These are phyloP conservation scores for Podabrus alpinus DNA, from an alignment of 2,888 invertebrate genomes.

Conservation along the genomic window DNA sequence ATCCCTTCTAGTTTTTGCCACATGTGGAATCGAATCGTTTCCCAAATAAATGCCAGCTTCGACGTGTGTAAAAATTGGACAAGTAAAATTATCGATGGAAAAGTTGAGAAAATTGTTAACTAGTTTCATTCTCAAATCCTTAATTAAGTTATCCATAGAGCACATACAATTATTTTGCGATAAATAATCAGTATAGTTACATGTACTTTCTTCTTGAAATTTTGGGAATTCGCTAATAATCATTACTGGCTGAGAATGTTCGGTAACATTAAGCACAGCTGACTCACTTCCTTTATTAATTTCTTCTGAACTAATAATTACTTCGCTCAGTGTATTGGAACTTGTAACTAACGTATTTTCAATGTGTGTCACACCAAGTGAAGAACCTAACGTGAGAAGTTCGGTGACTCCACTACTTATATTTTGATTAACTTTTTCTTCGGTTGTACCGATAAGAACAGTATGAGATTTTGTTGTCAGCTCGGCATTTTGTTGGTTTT, in stretches of 20 bases:
- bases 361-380: neutral
- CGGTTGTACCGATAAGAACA: neutral
- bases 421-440: neutral
- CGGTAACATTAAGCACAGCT: neutral
- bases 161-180: constrained; percentile 38
- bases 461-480: neutral
- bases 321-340: neutral
- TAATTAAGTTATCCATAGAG: constrained; percentile 39
- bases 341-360: neutral
- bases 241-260: neutral
- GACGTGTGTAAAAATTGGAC: constrained; percentile 27
- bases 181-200: constrained; percentile 29
- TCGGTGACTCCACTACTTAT: neutral
- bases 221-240: neutral
- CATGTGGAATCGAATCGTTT: constrained; percentile 27
- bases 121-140: constrained; percentile 35
- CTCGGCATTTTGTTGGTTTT: neutral
- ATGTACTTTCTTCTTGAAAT: constrained; percentile 20
- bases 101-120: constrained; percentile 8
- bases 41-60: constrained; percentile 22
- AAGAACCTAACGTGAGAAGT: neutral
- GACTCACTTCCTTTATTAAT: neutral
- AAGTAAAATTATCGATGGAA: constrained; percentile 20
- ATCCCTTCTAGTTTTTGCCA: constrained; percentile 6
- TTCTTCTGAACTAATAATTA: neutral